These are phyloP conservation scores for Gallirallus australis DNA, from an alignment of 2,797 vertebrate species.

Conservation along the genomic window DNA sequence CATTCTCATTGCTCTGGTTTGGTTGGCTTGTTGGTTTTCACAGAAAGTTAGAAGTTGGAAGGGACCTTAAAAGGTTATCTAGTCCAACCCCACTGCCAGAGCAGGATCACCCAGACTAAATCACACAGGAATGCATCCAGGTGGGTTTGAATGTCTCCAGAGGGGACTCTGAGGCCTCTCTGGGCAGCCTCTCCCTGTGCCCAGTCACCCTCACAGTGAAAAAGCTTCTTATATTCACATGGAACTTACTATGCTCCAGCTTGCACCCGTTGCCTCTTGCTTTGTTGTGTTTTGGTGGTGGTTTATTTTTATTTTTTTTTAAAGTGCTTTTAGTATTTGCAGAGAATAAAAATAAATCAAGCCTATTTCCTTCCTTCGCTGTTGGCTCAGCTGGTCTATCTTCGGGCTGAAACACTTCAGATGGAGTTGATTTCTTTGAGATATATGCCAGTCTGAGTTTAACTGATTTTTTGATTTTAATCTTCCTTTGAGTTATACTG, in stretches of 20 bases:
- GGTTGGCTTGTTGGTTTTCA: not conserved
- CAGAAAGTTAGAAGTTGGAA: too few relatives aligned
- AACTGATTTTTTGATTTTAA: conserved; percentile 28
- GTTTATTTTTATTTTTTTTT: not conserved
- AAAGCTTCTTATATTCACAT: too few relatives aligned
- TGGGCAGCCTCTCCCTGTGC: too few relatives aligned
- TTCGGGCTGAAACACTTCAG: conserved; percentile 1
- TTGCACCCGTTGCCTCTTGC: too few relatives aligned
- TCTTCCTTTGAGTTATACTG: not conserved
- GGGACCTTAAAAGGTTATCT: too few relatives aligned
- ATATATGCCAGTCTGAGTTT: not conserved
- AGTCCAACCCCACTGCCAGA: too few relatives aligned
- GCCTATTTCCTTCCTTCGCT: not conserved
- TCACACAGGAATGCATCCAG: too few relatives aligned
- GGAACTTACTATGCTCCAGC: too few relatives aligned
- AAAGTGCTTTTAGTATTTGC: not conserved
- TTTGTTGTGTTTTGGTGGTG: not conserved
- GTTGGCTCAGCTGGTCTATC: conserved; percentile 25
- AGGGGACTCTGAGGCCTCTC: too few relatives aligned
- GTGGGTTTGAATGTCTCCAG: too few relatives aligned
- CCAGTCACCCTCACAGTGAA: too few relatives aligned
- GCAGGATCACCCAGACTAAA: too few relatives aligned
- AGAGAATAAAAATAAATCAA: not conserved
- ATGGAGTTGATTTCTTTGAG: conserved; percentile 37
- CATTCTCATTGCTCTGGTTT: not conserved